Conservation (phyloP, 1,140 invertebrate species). For the Mactra quadrangularis region DNA sequence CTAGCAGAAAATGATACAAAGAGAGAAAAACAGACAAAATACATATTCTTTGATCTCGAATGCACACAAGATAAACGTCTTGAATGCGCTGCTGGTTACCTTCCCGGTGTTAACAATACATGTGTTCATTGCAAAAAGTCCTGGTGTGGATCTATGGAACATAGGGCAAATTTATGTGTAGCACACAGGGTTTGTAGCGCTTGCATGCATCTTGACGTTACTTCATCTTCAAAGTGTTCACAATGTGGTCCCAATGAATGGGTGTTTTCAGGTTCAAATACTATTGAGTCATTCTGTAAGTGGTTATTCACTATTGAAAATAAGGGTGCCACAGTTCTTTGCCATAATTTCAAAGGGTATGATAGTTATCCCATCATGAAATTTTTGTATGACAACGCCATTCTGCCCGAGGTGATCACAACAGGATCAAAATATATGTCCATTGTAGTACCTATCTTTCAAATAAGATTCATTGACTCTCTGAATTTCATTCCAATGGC, state of each 20-base stretch:
- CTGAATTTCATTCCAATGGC: constrained; percentile 47
- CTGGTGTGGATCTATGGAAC: constrained; percentile 23
- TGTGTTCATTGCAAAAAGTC: constrained; percentile 13
- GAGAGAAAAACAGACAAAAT: background rate
- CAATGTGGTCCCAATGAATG: too few relatives aligned
- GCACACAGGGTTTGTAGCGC: constrained; percentile 1
- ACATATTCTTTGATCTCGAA: constrained; percentile 7
- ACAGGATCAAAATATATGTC: constrained; percentile 38
- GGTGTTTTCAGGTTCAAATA: constrained; percentile 8
- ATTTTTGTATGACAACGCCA: constrained; percentile 21
- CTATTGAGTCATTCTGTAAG: constrained; percentile 6
- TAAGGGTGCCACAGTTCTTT: constrained; percentile 16
- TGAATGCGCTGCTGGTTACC: constrained; percentile 3
- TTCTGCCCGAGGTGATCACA: constrained; percentile 30
- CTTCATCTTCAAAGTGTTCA: too few relatives aligned
- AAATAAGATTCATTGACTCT: constrained; percentile 35
- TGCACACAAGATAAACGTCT: constrained; percentile 16
- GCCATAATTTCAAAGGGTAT: constrained; percentile 38
- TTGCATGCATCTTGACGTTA: constrained; percentile 4
- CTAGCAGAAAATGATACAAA: background rate
- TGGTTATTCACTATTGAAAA: constrained; percentile 14
- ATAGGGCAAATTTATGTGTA: constrained; percentile 23
- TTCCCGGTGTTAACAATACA: background rate
- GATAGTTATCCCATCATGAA: constrained; percentile 39
- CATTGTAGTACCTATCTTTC: constrained; percentile 3